Conservation (phyloP, 1,140 invertebrate genomes). For the Carposina sasakii region DNA sequence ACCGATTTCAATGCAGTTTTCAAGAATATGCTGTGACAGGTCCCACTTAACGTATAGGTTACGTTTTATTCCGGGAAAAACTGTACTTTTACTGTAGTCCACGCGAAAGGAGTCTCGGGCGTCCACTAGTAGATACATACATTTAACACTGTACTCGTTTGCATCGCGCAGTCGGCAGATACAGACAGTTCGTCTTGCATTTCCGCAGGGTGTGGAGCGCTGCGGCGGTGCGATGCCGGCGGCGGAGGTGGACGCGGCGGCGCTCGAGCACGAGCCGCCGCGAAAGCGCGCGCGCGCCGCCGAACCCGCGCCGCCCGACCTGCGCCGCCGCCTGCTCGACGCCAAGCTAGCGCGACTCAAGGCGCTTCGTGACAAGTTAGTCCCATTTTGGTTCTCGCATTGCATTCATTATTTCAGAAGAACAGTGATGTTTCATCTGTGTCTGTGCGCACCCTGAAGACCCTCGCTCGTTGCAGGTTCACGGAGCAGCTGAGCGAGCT, state of each 20-base stretch:
- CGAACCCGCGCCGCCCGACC: slow-evolving; percentile 32
- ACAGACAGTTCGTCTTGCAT: neutral
- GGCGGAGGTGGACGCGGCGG: slow-evolving; percentile 30
- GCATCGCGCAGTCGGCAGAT: neutral
- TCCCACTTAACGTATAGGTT: neutral
- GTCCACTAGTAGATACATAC: neutral
- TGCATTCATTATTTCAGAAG: no score
- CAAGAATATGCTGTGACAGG: no score
- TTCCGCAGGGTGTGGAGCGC: slow-evolving; percentile 48
- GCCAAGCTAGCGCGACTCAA: slow-evolving; percentile 46
- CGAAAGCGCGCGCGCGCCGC: slow-evolving; percentile 43
- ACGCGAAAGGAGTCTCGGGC: neutral
- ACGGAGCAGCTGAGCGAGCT: slow-evolving; percentile 87
- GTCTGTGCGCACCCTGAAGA: neutral
- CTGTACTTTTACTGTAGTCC: neutral
- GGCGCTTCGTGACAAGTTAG: slow-evolving; percentile 48
- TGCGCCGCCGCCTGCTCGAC: slow-evolving; percentile 51
- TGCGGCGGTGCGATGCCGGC: slow-evolving; percentile 19
- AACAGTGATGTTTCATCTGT: neutral
- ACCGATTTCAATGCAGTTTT: no score
- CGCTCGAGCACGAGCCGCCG: slow-evolving; percentile 41
- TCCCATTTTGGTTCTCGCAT: neutral
- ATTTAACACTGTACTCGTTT: neutral
- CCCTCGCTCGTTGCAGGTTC: slow-evolving; percentile 70
- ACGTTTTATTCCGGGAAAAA: neutral